These are phyloP conservation scores for Anguilla obscura DNA, from an alignment of 2,797 vertebrate genomes.

Conservation along the genomic window DNA sequence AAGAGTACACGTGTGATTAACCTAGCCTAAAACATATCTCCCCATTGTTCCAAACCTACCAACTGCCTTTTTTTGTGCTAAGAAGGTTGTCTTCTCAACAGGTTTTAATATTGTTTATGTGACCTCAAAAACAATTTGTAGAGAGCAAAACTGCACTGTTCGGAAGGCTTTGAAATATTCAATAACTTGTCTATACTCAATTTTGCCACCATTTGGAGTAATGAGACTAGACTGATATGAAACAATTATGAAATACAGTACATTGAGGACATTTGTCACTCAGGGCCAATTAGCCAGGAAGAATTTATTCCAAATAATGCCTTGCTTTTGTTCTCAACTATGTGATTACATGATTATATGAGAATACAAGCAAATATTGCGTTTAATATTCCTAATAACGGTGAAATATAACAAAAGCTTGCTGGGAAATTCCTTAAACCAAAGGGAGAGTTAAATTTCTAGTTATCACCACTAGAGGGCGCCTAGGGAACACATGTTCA, in stretches of 20 bases:
- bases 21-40: background rate
- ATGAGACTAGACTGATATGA: background rate
- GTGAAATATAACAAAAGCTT: background rate
- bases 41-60: background rate
- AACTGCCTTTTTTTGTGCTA: background rate
- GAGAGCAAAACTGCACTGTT: background rate
- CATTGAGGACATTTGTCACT: background rate
- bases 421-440: background rate
- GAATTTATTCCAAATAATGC: background rate
- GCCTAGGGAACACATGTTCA: background rate
- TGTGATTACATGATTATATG: too few species aligned
- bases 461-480: conserved; percentile 5
- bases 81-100: background rate
- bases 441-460: background rate
- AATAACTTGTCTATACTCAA: conserved; percentile 12
- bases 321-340: background rate
- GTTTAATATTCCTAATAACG: too few species aligned
- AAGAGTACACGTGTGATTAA: conserved; percentile 44
- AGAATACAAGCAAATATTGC: background rate
- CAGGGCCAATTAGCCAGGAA: background rate
- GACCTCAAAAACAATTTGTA: conserved; percentile 24
- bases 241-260: background rate
- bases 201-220: background rate
- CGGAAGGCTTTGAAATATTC: background rate
- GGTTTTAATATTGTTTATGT: conserved; percentile 32